phyloP scores from a whole-genome alignment of 2,888 invertebrate species.

The Drosophila lacicola region DNA sequence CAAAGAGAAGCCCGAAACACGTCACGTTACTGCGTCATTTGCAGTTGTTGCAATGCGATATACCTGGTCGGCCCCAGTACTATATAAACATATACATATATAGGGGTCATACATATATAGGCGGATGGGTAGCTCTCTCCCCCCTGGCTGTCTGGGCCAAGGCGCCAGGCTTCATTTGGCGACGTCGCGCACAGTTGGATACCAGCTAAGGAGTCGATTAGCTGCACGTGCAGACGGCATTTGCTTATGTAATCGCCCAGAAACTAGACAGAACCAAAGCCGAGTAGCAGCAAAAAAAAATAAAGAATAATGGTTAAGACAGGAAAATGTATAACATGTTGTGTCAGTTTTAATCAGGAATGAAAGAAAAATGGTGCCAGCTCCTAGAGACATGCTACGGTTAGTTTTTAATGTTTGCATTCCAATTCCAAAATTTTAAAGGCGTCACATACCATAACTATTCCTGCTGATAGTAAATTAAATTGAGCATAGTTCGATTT shows the following conservation, averaged over 20 bases:
- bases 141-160: slow-evolving; percentile 48
- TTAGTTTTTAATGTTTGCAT: background rate
- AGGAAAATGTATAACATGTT: background rate
- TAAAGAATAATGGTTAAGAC: background rate
- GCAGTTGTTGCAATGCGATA: slow-evolving; percentile 61
- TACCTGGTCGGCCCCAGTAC: slow-evolving; percentile 38
- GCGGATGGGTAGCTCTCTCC: background rate
- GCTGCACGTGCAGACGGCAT: slow-evolving; percentile 60
- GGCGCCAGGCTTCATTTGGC: slow-evolving; percentile 63
- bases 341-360: slow-evolving; percentile 19
- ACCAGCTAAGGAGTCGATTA: slow-evolving; percentile 22
- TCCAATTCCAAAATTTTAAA: background rate
- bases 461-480: too few species aligned
- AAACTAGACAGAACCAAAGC: slow-evolving; percentile 32
- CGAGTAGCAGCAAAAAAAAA: background rate
- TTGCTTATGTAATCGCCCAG: slow-evolving; percentile 58
- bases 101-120: background rate
- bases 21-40: slow-evolving; percentile 67
- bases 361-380: slow-evolving; percentile 1
- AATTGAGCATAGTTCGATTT: too few species aligned
- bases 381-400: background rate
- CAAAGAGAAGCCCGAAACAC: slow-evolving; percentile 40
- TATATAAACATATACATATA: slow-evolving; percentile 20
- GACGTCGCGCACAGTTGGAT: slow-evolving; percentile 45
- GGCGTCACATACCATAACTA: too few species aligned